Evolutionary conservation across 2,888 invertebrate genomes (phyloP).

Genomic region (Oasisia sp.): DNA sequence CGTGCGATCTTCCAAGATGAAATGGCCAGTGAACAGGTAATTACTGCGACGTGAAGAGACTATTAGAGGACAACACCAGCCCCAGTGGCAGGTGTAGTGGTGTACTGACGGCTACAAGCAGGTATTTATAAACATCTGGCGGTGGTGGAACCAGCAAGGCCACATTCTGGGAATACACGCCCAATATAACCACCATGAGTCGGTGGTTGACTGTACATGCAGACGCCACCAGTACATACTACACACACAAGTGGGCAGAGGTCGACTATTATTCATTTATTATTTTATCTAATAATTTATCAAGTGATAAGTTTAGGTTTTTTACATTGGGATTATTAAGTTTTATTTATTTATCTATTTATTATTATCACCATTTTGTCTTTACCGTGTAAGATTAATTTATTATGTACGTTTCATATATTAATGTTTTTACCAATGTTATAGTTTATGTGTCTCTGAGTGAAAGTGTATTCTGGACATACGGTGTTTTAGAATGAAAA

Average conservation of each 20-base stretch:
- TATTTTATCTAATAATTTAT: too few relatives aligned
- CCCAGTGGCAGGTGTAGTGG: background rate
- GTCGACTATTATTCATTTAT: too few relatives aligned
- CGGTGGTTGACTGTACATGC: background rate
- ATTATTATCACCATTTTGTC: too few relatives aligned
- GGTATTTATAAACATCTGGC: background rate
- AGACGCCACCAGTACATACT: background rate
- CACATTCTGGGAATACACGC: background rate
- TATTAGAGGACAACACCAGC: background rate
- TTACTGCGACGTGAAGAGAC: background rate
- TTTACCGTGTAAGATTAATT: too few relatives aligned
- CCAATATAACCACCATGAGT: background rate
- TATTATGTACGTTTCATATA: too few relatives aligned
- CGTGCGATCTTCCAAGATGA: background rate
- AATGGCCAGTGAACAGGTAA: background rate
- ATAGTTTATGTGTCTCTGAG: too few relatives aligned
- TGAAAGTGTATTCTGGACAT: too few relatives aligned
- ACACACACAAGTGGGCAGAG: background rate
- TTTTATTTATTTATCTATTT: too few relatives aligned
- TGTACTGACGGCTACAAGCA: background rate
- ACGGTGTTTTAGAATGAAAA: too few relatives aligned
- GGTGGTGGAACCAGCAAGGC: background rate
- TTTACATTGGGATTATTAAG: too few relatives aligned
- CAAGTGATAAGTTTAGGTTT: too few relatives aligned
- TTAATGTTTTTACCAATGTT: too few relatives aligned